These are phyloP conservation scores for Pterocles gutturalis DNA, from an alignment of 2,113 vertebrate species.

Conservation along the genomic window DNA sequence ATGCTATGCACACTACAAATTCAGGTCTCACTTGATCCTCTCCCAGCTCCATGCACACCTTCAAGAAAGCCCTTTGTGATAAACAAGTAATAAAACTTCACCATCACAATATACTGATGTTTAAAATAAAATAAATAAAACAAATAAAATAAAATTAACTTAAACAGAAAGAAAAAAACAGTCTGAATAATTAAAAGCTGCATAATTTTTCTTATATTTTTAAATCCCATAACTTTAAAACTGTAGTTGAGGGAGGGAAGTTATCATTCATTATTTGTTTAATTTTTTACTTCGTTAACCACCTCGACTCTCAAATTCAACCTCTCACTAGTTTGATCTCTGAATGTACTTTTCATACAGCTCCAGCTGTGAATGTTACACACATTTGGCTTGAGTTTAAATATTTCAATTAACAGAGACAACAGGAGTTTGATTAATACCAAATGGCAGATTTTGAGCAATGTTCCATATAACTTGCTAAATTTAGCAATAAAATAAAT, in stretches of 20 bases:
- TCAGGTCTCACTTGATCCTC: background rate
- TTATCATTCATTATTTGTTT: constrained; percentile 1
- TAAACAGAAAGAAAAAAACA: background rate
- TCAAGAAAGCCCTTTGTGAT: background rate
- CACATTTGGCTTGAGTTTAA: constrained; percentile 73
- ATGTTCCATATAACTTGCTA: constrained; percentile 78
- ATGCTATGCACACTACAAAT: background rate
- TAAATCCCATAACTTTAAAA: background rate
- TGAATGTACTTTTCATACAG: constrained; percentile 33
- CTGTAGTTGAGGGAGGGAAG: background rate
- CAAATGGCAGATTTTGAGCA: constrained; percentile 79
- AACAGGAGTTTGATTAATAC: constrained; percentile 83
- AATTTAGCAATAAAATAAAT: constrained; percentile 82
- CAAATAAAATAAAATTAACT: background rate
- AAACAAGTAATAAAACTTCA: background rate
- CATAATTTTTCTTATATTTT: background rate
- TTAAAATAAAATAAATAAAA: background rate
- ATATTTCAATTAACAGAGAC: constrained; percentile 83
- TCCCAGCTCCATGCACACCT: background rate
- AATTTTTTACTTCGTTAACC: constrained; percentile 11
- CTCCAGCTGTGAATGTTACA: constrained; percentile 57
- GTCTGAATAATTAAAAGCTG: background rate
- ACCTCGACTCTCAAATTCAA: background rate
- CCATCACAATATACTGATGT: background rate
- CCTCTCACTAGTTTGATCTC: constrained; percentile 40